Evolutionary conservation across 1,140 invertebrate species (phyloP), one percentile per base, ranked within the genome.

Genomic region (Bicyclus anynana): DNA sequence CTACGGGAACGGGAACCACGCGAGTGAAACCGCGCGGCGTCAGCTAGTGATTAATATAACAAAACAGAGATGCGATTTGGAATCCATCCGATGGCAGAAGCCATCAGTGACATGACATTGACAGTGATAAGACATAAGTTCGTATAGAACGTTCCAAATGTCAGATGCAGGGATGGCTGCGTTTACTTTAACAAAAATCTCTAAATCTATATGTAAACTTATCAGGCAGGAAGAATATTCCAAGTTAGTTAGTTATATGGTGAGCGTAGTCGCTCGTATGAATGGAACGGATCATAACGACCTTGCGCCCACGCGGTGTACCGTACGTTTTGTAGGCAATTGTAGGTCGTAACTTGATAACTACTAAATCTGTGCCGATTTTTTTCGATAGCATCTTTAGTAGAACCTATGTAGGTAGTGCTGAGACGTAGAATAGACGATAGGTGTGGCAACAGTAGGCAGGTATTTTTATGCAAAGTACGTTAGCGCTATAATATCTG

Each of bases 301-400:
- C 51, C 51, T 53, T 53, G 51, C 40, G 18, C 51, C 51, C 40
- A 53, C 51, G 18, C 40, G 40, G 26, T 18, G 20, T 53, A 53
- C 38, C 13, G 51, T 53, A 53, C 51, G 23, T 23, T 44, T 52
- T 53, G 51, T 53, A 53, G 38, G 20, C 40, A 21, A 29, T 52
- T 53, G 51, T 53, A 53, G 38, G 20, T 26, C 27, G 51, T 44
- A 44, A 44, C 42, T 21, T 21, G 13, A 48, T 27, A 53, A 53
- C 20, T 26, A 42, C 12, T 5, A 44, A 44, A 44, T 21, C 17
- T 44, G 20, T 44, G 20, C 20, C 42, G 20, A 44, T 44, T 23
- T 23, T 44, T 14, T 33, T 21, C 12, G 42, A 44, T 44, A 44
- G 42, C 20, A 44, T 44, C 18, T 44, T 13, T 40, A 40, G 1